Evolutionary conservation across 2,888 invertebrate species (phyloP), one percentile per base, ranked within the genome.

Genomic region (Sinotaia quadrata): DNA sequence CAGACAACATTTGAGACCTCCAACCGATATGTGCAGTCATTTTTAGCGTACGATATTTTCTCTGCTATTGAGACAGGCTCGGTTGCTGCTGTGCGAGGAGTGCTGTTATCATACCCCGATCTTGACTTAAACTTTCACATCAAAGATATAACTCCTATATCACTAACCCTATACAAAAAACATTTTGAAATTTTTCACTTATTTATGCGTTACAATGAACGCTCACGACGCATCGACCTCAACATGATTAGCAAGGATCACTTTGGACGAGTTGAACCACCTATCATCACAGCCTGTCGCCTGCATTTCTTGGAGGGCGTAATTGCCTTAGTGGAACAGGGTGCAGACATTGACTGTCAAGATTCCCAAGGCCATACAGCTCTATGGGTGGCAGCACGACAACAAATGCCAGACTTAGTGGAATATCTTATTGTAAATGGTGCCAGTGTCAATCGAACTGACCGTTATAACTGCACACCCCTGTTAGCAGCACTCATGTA

Each of bases 261-360:
- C 65, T 76, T 84, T 5, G 84, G 84, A 61, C 74, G 88, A 8
- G 73, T 85, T 34, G 88, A 88, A 69, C 85, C 88, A 12, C 88
- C 88, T 2, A 74, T 88, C 12, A 85, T 87, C 52, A 85, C 87
- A 41, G 87, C 88, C 10, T 87, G 87, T 68, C 82, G 88, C 34
- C 81, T 88, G 72, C 86, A 85, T 72, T 84, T 85, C 69, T 72
- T 77, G 58, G 81, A 81, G 68, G 85, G 85, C n/a, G 87, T 86
- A 29, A 73, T 79, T 24, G 74, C 81, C 21, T 77, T 88, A 24
- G 72, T 87, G 5, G 76, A 80, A 65, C 75, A 77, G 72, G 83
- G 85, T 51, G 87, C 86, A 31, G 85, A 88, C 67, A 79, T 85
- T 56, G 85, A 86, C 73, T 77, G 77, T 47, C 75, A 74, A 34